phyloP scores from a whole-genome alignment of 2,888 invertebrate species.

The Folsomia manolachei region DNA sequence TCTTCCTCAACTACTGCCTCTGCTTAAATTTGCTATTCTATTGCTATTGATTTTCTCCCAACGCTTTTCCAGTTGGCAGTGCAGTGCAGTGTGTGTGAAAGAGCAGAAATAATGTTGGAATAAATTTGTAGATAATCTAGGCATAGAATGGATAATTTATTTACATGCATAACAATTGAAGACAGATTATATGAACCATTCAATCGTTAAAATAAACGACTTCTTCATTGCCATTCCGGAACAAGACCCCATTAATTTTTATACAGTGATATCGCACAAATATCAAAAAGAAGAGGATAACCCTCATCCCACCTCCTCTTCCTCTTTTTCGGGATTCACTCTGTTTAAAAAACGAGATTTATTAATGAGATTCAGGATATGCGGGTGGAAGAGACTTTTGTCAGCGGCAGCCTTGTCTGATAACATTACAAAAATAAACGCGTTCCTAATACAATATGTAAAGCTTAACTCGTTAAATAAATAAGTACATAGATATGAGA shows the following conservation, averaged over 20 bases:
- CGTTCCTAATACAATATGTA: too few species aligned
- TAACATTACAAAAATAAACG: too few species aligned
- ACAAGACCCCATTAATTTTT: conserved; percentile 30
- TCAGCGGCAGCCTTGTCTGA: too few species aligned
- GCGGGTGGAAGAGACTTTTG: background rate
- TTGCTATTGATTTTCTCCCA: background rate
- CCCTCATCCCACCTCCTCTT: background rate
- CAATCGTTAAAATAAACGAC: conserved; percentile 40
- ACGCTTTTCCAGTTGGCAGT: background rate
- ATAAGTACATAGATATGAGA: too few species aligned
- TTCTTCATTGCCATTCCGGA: conserved; percentile 12
- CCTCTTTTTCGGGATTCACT: background rate
- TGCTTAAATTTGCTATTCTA: too few species aligned
- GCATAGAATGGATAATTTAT: conserved; percentile 6
- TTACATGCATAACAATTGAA: conserved; percentile 8
- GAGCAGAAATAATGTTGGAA: background rate
- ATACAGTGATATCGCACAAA: conserved; percentile 16
- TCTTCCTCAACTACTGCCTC: background rate
- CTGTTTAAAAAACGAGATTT: background rate
- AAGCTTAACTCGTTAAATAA: too few species aligned
- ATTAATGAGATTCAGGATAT: background rate
- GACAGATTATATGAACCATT: conserved; percentile 26
- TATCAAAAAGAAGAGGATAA: background rate
- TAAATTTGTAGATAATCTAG: conserved; percentile 11
- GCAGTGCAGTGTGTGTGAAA: background rate